These are phyloP conservation scores for Drosophila incognita DNA, from an alignment of 2,888 invertebrate genomes.

Conservation along the genomic window DNA sequence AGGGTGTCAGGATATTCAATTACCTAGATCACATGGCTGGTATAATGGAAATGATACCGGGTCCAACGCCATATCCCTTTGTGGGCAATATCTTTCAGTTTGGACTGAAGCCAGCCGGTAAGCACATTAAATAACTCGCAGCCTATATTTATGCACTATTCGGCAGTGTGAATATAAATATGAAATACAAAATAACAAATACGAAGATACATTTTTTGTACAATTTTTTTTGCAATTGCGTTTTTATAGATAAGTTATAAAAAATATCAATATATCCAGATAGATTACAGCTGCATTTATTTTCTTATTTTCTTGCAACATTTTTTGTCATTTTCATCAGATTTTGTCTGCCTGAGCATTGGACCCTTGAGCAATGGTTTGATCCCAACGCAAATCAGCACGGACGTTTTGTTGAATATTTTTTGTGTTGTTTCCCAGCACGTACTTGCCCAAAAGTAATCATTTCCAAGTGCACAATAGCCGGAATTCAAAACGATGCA, in stretches of 20 bases:
- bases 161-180: not conserved
- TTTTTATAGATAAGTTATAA: constrained; percentile 2
- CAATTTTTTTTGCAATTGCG: not conserved
- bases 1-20: constrained; percentile 78
- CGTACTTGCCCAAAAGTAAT: constrained; percentile 48
- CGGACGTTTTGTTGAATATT: constrained; percentile 55
- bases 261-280: constrained; percentile 1
- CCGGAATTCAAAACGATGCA: constrained; percentile 35
- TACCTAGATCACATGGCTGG: constrained; percentile 81
- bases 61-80: constrained; percentile 81
- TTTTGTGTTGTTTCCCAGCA: constrained; percentile 44
- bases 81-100: constrained; percentile 82
- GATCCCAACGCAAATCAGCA: constrained; percentile 18
- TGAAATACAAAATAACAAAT: not conserved
- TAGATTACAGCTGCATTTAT: not conserved
- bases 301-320: constrained; percentile 29
- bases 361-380: constrained; percentile 36
- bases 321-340: constrained; percentile 50
- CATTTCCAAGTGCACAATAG: constrained; percentile 72
- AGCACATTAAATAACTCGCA: constrained; percentile 38
- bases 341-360: constrained; percentile 29
- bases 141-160: constrained; percentile 73
- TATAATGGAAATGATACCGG: constrained; percentile 83
- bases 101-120: constrained; percentile 78
- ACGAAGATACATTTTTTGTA: not conserved